Conservation (phyloP, 2,113 vertebrate genomes). For the Cervus canadensis region DNA sequence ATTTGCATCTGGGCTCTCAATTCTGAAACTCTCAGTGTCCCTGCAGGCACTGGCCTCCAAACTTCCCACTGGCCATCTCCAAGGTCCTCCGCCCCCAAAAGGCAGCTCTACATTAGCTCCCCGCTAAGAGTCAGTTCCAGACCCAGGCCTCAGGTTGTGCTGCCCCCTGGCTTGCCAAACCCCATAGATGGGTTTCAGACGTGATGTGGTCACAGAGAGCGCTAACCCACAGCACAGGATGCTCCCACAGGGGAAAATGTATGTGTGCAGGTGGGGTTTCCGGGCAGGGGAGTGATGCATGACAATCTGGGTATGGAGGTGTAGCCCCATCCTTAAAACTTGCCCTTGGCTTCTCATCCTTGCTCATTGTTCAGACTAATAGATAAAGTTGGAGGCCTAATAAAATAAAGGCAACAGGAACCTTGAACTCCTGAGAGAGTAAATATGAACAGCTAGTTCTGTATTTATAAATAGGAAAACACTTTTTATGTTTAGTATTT, state of each 20-base stretch:
- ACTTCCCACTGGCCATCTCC: neutral
- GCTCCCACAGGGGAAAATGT: neutral
- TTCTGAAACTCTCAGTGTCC: neutral
- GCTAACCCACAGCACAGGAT: neutral
- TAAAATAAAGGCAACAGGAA: neutral
- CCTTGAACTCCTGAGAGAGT: neutral
- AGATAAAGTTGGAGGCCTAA: neutral
- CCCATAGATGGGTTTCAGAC: neutral
- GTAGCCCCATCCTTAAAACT: neutral
- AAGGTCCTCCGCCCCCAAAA: neutral
- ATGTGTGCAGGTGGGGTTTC: neutral
- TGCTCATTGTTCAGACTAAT: neutral
- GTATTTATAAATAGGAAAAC: neutral
- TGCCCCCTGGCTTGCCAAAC: neutral
- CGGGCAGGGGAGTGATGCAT: neutral
- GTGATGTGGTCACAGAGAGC: neutral
- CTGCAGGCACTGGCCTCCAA: neutral
- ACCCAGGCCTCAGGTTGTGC: neutral
- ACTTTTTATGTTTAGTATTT: neutral
- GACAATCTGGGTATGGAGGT: neutral
- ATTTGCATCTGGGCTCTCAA: neutral
- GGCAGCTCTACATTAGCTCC: neutral
- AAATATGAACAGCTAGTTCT: slow-evolving; percentile 1
- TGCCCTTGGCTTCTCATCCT: neutral
- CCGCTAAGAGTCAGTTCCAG: neutral